Percentiles rank a stretch among this genome's conserved stretches.
phyloP scores from a whole-genome alignment of 1,140 invertebrate genomes.

The Aphelinus certus region DNA sequence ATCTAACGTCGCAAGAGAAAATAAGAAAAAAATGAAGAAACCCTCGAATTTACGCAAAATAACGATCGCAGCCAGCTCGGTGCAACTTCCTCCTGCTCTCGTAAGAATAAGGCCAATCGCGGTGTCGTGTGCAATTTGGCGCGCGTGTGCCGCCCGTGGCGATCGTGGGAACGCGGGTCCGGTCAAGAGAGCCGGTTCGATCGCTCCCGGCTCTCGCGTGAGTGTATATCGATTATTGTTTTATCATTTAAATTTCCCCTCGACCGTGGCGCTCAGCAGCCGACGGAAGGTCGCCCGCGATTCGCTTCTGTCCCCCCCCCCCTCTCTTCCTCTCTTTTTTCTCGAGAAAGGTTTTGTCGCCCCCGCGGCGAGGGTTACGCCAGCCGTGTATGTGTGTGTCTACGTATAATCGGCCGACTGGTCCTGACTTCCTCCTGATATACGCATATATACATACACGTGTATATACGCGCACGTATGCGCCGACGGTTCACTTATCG shows the following conservation, averaged over 20 bases:
- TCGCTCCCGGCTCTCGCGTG: slow-evolving; percentile 13
- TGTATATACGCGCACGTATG: too few species aligned
- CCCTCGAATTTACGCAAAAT: too few species aligned
- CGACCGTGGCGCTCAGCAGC: neutral
- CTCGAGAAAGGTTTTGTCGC: too few species aligned
- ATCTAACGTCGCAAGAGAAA: too few species aligned
- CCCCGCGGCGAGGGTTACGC: neutral
- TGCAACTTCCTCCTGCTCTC: neutral
- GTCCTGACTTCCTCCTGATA: neutral
- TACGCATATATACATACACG: neutral
- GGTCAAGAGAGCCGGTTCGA: slow-evolving; percentile 24
- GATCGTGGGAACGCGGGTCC: slow-evolving; percentile 36
- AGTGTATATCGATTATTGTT: slow-evolving; percentile 15
- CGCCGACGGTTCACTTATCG: too few species aligned
- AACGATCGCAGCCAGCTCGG: too few species aligned
- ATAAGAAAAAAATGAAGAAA: too few species aligned
- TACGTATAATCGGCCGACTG: neutral
- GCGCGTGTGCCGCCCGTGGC: slow-evolving; percentile 34
- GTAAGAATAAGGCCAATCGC: neutral
- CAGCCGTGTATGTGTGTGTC: neutral
- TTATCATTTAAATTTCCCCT: slow-evolving; percentile 28
- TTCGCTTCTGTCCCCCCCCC: too few species aligned
- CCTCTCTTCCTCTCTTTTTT: too few species aligned
- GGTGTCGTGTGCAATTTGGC: neutral
- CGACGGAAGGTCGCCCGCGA: too few species aligned